A percentile compares a stretch with the other conserved stretches of the same genome.
Evolutionary conservation across 2,113 vertebrate species (phyloP).

Genomic region (Circaetus gallicus): DNA sequence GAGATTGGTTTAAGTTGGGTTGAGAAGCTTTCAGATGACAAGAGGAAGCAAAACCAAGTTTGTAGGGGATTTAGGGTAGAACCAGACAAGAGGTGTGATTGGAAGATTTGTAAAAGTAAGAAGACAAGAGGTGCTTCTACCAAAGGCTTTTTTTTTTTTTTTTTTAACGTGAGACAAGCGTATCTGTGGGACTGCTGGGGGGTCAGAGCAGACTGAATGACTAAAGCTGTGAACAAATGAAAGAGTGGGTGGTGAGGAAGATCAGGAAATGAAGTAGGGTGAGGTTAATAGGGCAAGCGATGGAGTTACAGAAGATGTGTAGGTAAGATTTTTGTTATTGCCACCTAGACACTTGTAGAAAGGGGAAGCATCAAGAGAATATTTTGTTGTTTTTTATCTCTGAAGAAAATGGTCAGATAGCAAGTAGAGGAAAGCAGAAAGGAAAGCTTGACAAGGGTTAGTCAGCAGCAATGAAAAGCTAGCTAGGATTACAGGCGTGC

Average conservation of each 20-base stretch:
- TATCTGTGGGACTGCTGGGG: neutral
- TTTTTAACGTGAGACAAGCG: neutral
- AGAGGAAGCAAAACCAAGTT: neutral
- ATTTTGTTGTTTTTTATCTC: neutral
- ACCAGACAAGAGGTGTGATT: fast-evolving
- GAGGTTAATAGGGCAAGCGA: neutral
- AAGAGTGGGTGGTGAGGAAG: neutral
- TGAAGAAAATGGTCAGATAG: neutral
- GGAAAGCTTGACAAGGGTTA: neutral
- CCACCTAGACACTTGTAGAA: neutral
- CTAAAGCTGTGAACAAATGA: neutral
- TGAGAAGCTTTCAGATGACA: neutral
- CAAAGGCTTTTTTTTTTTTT: neutral
- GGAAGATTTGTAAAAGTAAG: neutral
- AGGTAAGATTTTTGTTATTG: neutral
- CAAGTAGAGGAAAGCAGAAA: neutral
- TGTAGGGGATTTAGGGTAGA: neutral
- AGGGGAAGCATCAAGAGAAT: neutral
- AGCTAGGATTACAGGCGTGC: neutral
- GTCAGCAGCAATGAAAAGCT: neutral
- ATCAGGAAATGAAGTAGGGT: neutral
- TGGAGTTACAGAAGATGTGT: neutral
- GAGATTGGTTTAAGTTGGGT: neutral
- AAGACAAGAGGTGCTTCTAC: neutral
- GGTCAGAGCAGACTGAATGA: neutral